These are phyloP conservation scores for Scaptomyza parva DNA, from an alignment of 2,888 invertebrate species.

Conservation along the genomic window DNA sequence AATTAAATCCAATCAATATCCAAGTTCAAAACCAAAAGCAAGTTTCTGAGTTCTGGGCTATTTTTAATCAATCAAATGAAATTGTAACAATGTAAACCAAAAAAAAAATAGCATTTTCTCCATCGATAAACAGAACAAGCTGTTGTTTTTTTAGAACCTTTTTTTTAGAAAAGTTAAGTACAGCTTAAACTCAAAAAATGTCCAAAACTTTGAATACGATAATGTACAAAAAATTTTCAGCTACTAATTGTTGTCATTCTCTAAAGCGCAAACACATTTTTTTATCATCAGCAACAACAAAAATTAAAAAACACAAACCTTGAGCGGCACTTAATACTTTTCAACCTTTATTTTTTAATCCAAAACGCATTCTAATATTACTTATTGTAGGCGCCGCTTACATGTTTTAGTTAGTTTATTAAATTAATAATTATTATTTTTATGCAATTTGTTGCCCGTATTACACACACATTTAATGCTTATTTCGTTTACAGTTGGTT, in stretches of 20 bases:
- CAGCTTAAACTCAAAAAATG: slow-evolving; percentile 72
- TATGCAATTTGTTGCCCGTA: slow-evolving; percentile 58
- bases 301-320: slow-evolving; percentile 16
- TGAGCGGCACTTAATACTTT: slow-evolving; percentile 19
- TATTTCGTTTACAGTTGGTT: slow-evolving; percentile 91
- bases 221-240: slow-evolving; percentile 79
- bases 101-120: slow-evolving; percentile 23
- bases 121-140: slow-evolving; percentile 18
- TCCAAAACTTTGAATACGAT: slow-evolving; percentile 85
- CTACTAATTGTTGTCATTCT: slow-evolving; percentile 73
- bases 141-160: slow-evolving; percentile 26
- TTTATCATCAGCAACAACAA: slow-evolving; percentile 64
- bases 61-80: slow-evolving; percentile 59
- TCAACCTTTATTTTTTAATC: slow-evolving; percentile 5
- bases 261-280: slow-evolving; percentile 54
- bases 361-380: slow-evolving; percentile 17
- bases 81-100: slow-evolving; percentile 31
- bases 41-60: slow-evolving; percentile 84
- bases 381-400: slow-evolving; percentile 3
- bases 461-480: slow-evolving; percentile 64
- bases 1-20: slow-evolving; percentile 19
- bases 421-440: slow-evolving; percentile 32
- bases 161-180: slow-evolving; percentile 43
- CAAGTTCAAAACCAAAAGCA: slow-evolving; percentile 67
- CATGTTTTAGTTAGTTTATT: slow-evolving; percentile 34